phyloP scores from a whole-genome alignment of 2,797 vertebrate species.

The Siniperca obscura region DNA sequence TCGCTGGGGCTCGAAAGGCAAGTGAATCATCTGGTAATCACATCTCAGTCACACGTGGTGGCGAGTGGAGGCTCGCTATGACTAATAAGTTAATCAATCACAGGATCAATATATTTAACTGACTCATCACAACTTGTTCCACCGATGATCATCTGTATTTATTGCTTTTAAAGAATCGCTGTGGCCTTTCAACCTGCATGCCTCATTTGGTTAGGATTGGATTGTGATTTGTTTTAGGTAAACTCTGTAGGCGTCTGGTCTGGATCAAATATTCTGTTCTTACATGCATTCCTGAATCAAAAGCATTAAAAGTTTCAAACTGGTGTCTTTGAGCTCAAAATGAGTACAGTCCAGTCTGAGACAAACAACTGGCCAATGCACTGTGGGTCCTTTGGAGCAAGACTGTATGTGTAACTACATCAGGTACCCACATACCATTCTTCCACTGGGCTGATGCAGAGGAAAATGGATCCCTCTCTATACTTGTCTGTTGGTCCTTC shows the following conservation, averaged over 20 bases:
- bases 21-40: slow-evolving; percentile 71
- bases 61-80: slow-evolving; percentile 59
- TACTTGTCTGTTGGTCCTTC: slow-evolving; percentile 46
- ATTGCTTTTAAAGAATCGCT: slow-evolving; percentile 62
- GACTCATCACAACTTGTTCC: slow-evolving; percentile 74
- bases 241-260: background rate
- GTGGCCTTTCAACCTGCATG: slow-evolving; percentile 44
- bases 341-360: background rate
- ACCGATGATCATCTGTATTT: slow-evolving; percentile 57
- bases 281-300: slow-evolving; percentile 20
- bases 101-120: slow-evolving; percentile 76
- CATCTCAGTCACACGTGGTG: slow-evolving; percentile 56
- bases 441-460: slow-evolving; percentile 23
- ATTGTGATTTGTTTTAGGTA: slow-evolving; percentile 32
- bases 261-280: slow-evolving; percentile 11
- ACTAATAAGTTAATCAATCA: slow-evolving; percentile 76
- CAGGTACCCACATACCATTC: slow-evolving; percentile 9
- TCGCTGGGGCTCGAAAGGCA: slow-evolving; percentile 47
- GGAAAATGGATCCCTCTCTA: slow-evolving; percentile 44
- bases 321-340: background rate
- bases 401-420: slow-evolving; percentile 16
- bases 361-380: background rate
- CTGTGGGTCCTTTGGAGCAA: background rate
- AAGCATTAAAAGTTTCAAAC: background rate
- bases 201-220: slow-evolving; percentile 37